Evolutionary conservation across 1,140 invertebrate genomes (phyloP), one percentile per base, ranked within the genome.

Genomic region (Coelopa frigida): DNA sequence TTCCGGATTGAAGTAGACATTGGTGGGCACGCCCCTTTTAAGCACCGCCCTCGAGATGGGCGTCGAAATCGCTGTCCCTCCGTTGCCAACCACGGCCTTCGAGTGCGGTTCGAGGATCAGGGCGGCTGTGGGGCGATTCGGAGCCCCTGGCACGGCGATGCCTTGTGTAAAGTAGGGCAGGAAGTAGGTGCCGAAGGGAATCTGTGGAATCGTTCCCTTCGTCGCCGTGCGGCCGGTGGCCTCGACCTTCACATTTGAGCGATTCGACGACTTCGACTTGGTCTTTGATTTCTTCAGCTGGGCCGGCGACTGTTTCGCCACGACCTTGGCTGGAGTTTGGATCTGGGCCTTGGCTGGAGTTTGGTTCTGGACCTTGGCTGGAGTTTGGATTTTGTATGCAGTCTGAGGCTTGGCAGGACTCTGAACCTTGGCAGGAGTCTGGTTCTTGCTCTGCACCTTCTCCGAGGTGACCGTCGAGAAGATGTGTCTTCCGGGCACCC

Each of bases 31-130:
- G 23, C 72, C 76, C 63, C 71, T 59, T 55, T 73, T 59, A 27
- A 80, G 52, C 57, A 76, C 46, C 47, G 75, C 72, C 61, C 71
- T 71, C 10, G 82, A 80, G 40, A 82, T 64, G n/a, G 82, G 82
- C 44, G 77, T 78, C 4, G 82, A 77, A 12, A 85, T 73, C 27
- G 83, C 81, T 7, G 75, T 73, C 15, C 83, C 82, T n/a, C 74
- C 72, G 15, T 73, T 64, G 2, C 80, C 80, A 26, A 77, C 80
- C 8, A 77, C 63, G 3, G 83, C 78, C 54, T 74, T 75, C 6
- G 82, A 79, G 29, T 72, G 65, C 0, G 83, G 83, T 51, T 76
- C 78, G 36, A 85, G 56, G 51, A 78, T 75, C 4, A 84, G 53
- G 1, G 71, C 73, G 0, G 75, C 63, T 14, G 54, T 46, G 43